These are phyloP conservation scores for Corella eumyota DNA, from an alignment of 23 tunicate species.

Conservation along the genomic window DNA sequence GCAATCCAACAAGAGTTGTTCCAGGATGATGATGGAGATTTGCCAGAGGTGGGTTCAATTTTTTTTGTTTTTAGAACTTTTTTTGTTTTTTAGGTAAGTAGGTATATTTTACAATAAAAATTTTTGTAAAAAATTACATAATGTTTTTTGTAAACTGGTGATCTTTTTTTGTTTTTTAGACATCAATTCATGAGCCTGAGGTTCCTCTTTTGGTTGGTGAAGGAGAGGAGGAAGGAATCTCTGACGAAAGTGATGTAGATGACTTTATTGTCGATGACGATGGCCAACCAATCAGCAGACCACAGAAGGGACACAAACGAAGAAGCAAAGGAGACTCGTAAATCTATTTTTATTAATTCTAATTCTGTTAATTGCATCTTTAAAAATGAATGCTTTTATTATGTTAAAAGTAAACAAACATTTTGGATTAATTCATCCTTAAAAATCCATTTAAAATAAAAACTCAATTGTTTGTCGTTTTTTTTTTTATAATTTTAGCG, in stretches of 20 bases:
- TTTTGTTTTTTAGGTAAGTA: background rate
- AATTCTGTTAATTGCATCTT: too few relatives aligned
- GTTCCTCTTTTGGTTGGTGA: slow-evolving; percentile 39
- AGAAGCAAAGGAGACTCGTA: slow-evolving; percentile 88
- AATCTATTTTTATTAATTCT: too few relatives aligned
- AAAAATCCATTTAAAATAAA: too few relatives aligned
- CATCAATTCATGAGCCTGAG: slow-evolving; percentile 29
- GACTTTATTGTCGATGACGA: slow-evolving; percentile 97
- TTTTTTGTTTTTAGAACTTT: background rate
- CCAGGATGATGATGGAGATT: slow-evolving; percentile 49
- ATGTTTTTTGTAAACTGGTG: too few relatives aligned
- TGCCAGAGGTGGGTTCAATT: slow-evolving; percentile 24
- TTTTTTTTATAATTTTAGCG: slow-evolving; percentile 24
- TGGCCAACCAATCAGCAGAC: slow-evolving; percentile 84
- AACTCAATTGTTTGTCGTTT: too few relatives aligned
- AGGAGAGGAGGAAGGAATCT: slow-evolving; percentile 57
- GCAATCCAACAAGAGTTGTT: slow-evolving; percentile 56
- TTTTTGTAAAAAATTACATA: too few relatives aligned
- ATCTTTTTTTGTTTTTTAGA: too few relatives aligned
- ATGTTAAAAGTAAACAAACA: too few relatives aligned
- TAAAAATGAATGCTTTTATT: too few relatives aligned
- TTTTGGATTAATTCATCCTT: too few relatives aligned
- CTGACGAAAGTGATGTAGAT: slow-evolving; percentile 87
- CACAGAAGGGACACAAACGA: slow-evolving; percentile 54
- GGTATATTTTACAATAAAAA: background rate